phyloP scores from a whole-genome alignment of 1,140 invertebrate species.

The Pararge aegeria region DNA sequence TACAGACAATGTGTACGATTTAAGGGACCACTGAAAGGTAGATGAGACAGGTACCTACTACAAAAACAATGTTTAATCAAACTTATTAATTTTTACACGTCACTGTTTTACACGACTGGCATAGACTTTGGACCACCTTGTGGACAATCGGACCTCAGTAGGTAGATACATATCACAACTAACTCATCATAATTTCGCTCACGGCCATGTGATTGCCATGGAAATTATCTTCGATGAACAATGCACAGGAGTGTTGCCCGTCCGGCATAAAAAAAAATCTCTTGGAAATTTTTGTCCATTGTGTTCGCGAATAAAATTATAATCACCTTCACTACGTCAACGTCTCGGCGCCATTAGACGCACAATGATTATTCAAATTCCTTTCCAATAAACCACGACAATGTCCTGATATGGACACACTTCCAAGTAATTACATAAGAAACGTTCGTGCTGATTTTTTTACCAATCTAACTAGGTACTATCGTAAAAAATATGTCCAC shows the following conservation, averaged over 20 bases:
- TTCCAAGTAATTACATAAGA: constrained; percentile 11
- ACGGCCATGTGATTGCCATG: constrained; percentile 37
- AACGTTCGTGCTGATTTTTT: constrained; percentile 4
- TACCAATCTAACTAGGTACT: background rate
- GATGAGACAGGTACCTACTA: too few species aligned
- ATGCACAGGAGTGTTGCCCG: constrained; percentile 46
- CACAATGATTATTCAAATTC: constrained; percentile 23
- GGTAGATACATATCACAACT: too few species aligned
- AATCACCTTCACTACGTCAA: constrained; percentile 33
- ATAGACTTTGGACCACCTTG: too few species aligned
- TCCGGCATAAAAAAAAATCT: constrained; percentile 36
- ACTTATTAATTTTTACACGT: too few species aligned
- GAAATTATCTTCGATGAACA: constrained; percentile 42
- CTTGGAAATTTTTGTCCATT: constrained; percentile 49
- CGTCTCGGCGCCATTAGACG: constrained; percentile 23
- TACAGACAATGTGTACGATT: too few species aligned
- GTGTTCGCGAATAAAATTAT: constrained; percentile 48
- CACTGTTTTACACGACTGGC: too few species aligned
- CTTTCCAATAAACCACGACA: constrained; percentile 5
- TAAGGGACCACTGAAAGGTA: too few species aligned
- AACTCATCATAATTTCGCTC: constrained; percentile 44
- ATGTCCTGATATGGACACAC: constrained; percentile 8
- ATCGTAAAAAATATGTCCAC: background rate
- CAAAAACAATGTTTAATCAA: too few species aligned
- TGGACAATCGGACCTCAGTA: too few species aligned